Percentiles rank a stretch among this genome's conserved stretches.
These are phyloP conservation scores for Excalfactoria chinensis DNA, from an alignment of 2,113 vertebrate genomes.

Conservation along the genomic window DNA sequence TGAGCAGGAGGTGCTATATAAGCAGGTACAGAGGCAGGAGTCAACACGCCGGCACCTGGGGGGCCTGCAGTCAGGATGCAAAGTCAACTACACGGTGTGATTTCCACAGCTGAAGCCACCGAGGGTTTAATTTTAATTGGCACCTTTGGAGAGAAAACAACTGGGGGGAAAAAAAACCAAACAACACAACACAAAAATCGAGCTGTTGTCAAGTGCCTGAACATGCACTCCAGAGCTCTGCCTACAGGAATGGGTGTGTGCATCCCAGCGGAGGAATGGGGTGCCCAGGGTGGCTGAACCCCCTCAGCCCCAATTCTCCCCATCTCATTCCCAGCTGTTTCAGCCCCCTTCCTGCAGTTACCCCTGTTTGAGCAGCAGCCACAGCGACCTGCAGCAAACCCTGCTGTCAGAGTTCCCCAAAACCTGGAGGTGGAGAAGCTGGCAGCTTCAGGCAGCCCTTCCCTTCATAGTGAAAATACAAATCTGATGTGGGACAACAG, in stretches of 20 bases:
- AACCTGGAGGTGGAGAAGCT: background rate
- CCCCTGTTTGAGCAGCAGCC: accelerated
- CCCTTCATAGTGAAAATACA: background rate
- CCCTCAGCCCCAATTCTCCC: background rate
- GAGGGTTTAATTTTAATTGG: background rate
- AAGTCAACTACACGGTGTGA: background rate
- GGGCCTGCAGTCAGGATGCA: background rate
- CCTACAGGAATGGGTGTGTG: background rate
- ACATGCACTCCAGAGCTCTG: background rate
- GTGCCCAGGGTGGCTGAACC: background rate
- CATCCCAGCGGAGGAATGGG: background rate
- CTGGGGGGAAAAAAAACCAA: background rate
- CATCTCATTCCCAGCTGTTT: background rate
- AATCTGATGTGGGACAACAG: background rate
- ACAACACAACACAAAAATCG: background rate
- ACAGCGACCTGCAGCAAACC: background rate
- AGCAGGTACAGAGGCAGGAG: slow-evolving; percentile 9
- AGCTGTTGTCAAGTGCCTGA: background rate
- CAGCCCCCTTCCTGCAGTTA: accelerated
- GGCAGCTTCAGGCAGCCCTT: background rate
- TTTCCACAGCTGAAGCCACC: slow-evolving; percentile 3
- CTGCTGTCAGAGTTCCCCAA: background rate
- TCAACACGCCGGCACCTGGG: background rate
- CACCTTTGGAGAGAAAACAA: slow-evolving; percentile 11
- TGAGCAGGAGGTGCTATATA: background rate